A percentile compares a stretch with the other conserved stretches of the same genome.
phyloP scores from a whole-genome alignment of 2,888 invertebrate genomes.

The Drosophila kanekoi region DNA sequence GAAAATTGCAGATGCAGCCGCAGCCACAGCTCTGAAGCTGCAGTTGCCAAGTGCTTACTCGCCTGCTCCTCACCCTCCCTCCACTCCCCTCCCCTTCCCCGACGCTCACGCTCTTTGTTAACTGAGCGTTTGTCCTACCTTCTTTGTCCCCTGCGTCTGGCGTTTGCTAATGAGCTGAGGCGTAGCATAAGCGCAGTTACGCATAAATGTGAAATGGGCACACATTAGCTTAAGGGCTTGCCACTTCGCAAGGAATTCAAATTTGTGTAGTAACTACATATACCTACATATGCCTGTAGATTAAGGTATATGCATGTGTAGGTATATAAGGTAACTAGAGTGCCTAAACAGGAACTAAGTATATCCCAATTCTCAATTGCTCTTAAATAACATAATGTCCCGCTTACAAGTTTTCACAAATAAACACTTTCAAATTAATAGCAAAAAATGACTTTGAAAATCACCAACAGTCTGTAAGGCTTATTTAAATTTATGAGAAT shows the following conservation, averaged over 20 bases:
- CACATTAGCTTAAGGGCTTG: constrained; percentile 75
- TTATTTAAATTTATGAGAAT: too few relatives aligned
- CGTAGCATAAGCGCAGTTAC: constrained; percentile 59
- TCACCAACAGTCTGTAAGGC: too few relatives aligned
- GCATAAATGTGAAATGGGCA: constrained; percentile 76
- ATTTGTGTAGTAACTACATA: constrained; percentile 1
- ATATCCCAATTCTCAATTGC: background rate
- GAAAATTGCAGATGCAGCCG: constrained; percentile 65
- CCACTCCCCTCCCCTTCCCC: too few relatives aligned
- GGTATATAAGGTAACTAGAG: background rate
- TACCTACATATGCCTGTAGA: background rate
- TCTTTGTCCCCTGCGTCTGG: constrained; percentile 30
- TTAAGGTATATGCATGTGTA: background rate
- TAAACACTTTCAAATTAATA: background rate
- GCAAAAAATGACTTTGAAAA: background rate
- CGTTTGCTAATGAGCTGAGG: constrained; percentile 70
- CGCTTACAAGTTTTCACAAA: too few relatives aligned
- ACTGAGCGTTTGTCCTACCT: constrained; percentile 20
- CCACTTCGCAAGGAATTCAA: constrained; percentile 16
- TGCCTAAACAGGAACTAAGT: too few relatives aligned
- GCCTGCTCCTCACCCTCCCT: background rate
- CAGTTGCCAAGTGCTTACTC: constrained; percentile 65
- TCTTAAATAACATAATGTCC: background rate
- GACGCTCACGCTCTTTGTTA: constrained; percentile 7
- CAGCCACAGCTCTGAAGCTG: constrained; percentile 38